phyloP scores from a whole-genome alignment of 2,797 vertebrate genomes.

The Anniella stebbinsi region DNA sequence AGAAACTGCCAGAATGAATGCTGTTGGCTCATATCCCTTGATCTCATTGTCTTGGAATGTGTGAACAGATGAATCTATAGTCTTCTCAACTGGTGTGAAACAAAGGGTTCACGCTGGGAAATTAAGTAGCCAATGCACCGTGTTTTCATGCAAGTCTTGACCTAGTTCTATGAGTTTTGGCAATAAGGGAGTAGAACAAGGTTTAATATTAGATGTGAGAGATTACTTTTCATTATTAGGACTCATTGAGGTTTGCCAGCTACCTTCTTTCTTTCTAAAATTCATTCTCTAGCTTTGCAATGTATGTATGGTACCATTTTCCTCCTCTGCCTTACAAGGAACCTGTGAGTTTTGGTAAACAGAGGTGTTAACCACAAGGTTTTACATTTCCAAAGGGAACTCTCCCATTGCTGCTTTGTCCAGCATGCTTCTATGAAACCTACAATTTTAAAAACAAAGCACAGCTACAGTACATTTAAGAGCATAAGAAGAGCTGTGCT shows the following conservation, averaged over 20 bases:
- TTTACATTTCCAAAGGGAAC: neutral
- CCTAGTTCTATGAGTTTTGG: neutral
- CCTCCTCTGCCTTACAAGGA: neutral
- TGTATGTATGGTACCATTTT: neutral
- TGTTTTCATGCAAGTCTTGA: neutral
- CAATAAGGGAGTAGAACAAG: neutral
- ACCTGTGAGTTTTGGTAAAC: neutral
- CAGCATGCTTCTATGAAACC: neutral
- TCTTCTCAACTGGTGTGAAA: neutral
- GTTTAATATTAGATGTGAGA: neutral
- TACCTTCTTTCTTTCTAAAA: neutral
- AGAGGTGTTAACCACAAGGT: neutral
- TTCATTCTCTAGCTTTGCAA: neutral
- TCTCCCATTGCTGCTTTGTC: neutral
- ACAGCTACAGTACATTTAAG: neutral
- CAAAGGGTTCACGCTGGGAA: neutral
- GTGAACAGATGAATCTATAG: neutral
- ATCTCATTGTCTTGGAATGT: neutral
- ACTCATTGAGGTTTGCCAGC: neutral
- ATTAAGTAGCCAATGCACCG: neutral
- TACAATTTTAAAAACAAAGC: neutral
- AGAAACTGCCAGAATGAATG: neutral
- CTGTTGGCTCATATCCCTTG: neutral
- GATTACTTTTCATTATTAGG: neutral
- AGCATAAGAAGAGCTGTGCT: too few relatives aligned